Evolutionary conservation across 2,888 invertebrate genomes (phyloP).

Genomic region (Tillus elongatus): DNA sequence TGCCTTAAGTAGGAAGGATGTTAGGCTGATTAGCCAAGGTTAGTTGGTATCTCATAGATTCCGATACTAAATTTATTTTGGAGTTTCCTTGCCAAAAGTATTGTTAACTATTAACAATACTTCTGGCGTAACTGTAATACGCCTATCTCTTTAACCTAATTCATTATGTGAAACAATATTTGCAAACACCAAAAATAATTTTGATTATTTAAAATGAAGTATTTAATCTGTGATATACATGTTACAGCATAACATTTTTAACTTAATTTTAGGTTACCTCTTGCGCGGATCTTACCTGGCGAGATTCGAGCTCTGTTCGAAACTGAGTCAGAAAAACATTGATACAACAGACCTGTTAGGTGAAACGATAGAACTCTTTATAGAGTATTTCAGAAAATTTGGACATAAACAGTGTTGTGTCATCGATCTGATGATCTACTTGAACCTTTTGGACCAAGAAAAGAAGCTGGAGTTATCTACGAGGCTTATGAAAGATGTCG

Average conservation of each 20-base stretch:
- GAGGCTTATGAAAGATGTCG: conserved; percentile 54
- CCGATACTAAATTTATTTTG: too few species aligned
- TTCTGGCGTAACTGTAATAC: too few species aligned
- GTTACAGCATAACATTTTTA: neutral
- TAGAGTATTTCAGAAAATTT: conserved; percentile 72
- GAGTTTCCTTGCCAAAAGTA: too few species aligned
- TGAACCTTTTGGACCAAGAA: conserved; percentile 57
- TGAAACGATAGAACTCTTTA: conserved; percentile 58
- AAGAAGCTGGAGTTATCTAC: conserved; percentile 51
- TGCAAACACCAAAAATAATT: too few species aligned
- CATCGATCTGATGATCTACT: conserved; percentile 68
- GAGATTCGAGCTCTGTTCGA: conserved; percentile 63
- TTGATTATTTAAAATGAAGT: too few species aligned
- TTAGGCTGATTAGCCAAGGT: too few species aligned
- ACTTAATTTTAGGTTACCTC: conserved; percentile 38
- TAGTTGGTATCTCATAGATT: too few species aligned
- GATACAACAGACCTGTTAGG: conserved; percentile 51
- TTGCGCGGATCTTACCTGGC: conserved; percentile 78
- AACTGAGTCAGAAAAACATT: conserved; percentile 46
- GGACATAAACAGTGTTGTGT: conserved; percentile 83
- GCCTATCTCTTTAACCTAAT: too few species aligned
- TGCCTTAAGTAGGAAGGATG: too few species aligned
- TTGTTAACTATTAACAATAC: too few species aligned
- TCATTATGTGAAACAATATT: too few species aligned
- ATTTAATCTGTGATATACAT: neutral